phyloP scores from a whole-genome alignment of 1,140 invertebrate species.

The Pseudomyrmex cubaensis region DNA sequence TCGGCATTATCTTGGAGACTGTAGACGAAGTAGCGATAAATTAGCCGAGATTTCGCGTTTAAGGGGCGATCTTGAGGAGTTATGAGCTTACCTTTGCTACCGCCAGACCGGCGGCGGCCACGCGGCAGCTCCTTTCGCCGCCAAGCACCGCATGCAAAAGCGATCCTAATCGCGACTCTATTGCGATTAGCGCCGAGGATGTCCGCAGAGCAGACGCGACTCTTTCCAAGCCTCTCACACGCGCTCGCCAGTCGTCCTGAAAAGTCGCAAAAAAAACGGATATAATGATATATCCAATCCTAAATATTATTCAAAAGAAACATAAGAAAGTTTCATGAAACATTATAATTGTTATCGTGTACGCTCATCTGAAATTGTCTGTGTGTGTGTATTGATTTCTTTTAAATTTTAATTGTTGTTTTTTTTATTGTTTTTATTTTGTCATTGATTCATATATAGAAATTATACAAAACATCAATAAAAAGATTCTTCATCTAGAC shows the following conservation, averaged over 20 bases:
- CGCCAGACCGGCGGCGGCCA: conserved; percentile 86
- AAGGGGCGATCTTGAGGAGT: conserved; percentile 55
- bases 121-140: conserved; percentile 87
- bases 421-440: too few species aligned
- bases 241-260: conserved; percentile 87
- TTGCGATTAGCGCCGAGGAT: conserved; percentile 83
- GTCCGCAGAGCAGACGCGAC: conserved; percentile 85
- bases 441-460: too few species aligned
- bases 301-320: too few species aligned
- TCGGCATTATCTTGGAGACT: background rate
- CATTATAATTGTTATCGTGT: too few species aligned
- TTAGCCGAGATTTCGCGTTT: conserved; percentile 26
- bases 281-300: background rate
- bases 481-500: background rate
- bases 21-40: background rate
- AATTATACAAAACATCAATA: too few species aligned
- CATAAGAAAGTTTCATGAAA: too few species aligned
- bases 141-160: conserved; percentile 87
- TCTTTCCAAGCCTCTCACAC: conserved; percentile 86
- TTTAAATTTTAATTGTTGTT: too few species aligned
- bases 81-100: conserved; percentile 82
- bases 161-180: conserved; percentile 88
- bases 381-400: background rate
- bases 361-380: too few species aligned
- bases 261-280: conserved; percentile 33